phyloP scores from a whole-genome alignment of 2,797 vertebrate species.

The Gymnopithys bicolor region DNA sequence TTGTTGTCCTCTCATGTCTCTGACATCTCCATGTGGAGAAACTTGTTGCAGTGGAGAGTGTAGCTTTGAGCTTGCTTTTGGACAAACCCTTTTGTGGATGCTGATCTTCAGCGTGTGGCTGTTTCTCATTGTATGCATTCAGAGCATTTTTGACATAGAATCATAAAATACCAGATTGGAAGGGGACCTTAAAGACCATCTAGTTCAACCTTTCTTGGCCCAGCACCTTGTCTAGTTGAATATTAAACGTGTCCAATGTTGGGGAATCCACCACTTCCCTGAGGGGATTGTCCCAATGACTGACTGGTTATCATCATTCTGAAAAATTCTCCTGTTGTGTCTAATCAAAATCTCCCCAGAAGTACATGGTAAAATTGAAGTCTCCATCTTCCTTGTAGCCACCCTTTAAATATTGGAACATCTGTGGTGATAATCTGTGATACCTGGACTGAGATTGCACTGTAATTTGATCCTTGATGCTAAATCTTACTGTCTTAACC shows the following conservation, averaged over 20 bases:
- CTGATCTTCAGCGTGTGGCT: background rate
- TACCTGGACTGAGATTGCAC: background rate
- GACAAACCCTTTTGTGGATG: background rate
- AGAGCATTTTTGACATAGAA: background rate
- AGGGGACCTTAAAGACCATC: background rate
- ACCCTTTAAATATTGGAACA: background rate
- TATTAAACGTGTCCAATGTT: background rate
- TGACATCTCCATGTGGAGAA: background rate
- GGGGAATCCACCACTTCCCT: background rate
- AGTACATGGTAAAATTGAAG: background rate
- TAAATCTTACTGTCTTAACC: background rate
- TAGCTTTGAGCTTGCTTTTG: background rate
- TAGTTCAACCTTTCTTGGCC: background rate
- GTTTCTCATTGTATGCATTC: background rate
- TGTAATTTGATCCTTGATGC: background rate
- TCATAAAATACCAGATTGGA: background rate
- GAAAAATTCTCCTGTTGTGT: background rate
- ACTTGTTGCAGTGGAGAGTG: background rate
- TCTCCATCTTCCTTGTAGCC: rapidly evolving
- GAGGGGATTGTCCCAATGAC: background rate
- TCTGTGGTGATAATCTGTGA: background rate
- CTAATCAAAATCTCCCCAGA: rapidly evolving
- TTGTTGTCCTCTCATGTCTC: background rate
- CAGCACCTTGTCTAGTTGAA: background rate
- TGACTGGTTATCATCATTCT: background rate